These are phyloP conservation scores for Zaprionus obscuricornis DNA, from an alignment of 2,888 invertebrate genomes.

Conservation along the genomic window DNA sequence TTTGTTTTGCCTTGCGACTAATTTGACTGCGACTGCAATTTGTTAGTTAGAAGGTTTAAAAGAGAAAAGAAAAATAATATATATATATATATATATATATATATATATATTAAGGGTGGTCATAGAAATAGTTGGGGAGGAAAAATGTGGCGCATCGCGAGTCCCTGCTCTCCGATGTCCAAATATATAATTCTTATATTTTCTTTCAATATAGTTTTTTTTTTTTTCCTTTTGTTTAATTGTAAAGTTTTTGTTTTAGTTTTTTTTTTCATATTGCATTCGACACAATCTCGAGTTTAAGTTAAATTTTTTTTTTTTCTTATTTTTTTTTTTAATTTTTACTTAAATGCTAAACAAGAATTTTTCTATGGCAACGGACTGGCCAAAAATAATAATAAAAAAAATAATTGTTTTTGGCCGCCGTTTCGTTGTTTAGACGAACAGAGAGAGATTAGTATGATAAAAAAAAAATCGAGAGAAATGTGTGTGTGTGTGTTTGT, in stretches of 20 bases:
- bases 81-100: too few species aligned
- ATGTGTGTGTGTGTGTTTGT: conserved; percentile 6
- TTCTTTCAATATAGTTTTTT: not conserved
- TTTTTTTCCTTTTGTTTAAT: not conserved
- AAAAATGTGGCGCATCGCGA: too few species aligned
- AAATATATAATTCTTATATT: too few species aligned
- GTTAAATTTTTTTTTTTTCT: conserved; percentile 21
- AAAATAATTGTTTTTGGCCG: conserved; percentile 21
- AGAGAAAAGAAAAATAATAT: too few species aligned
- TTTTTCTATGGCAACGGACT: conserved; percentile 71
- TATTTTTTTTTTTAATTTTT: conserved; percentile 32
- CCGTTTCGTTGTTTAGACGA: conserved; percentile 63
- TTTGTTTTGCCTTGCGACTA: conserved; percentile 68
- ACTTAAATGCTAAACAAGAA: conserved; percentile 74
- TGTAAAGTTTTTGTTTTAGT: conserved; percentile 21
- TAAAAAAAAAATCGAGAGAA: too few species aligned
- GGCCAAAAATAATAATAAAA: too few species aligned
- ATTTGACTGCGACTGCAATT: conserved; percentile 56
- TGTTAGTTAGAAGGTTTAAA: conserved; percentile 24
- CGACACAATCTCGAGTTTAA: too few species aligned
- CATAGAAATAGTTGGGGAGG: too few species aligned
- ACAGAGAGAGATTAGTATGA: too few species aligned
- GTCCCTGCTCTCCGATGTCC: too few species aligned
- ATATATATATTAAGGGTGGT: too few species aligned
- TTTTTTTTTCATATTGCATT: too few species aligned